Base-by-base conservation (phyloP, 1,140 invertebrate genomes). In the Proales similis region DNA sequence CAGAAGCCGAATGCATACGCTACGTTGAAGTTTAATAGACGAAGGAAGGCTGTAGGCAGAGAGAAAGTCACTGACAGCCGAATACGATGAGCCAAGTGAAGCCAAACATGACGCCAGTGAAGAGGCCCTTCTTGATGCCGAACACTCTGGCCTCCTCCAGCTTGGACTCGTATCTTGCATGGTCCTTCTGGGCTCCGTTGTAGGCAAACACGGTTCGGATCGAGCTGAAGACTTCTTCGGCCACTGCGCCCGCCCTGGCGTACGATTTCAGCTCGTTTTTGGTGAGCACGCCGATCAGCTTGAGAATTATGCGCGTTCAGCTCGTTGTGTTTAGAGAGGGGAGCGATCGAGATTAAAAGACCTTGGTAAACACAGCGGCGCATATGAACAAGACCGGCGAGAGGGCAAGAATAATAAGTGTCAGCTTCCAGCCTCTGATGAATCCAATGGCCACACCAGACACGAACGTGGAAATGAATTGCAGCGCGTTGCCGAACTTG, bases 401-500 rank as follows among this genome's bases (percentile, higher is more conserved):
- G 2, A 72, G 68, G 6, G 74, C 67, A 7, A 72, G 42, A 27
- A 74, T 72, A 5, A 74, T 71, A 2, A 75, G 63, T 0, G 72
- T 70, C n/a, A 75, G 66, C 49, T 74, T 72, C 74, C 74, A 75
- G n/a, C 72, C 72, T 48, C 70, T 70, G 4, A 65, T 42, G 67
- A 75, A 75, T 2, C 71, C 72, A 6, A 68, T 65, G 24, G 69
- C 51, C 49, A 74, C 69, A 5, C 73, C 72, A 33, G 69, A 66
- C 4, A 74, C 9, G 57, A 69, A 72, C 2, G 66, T 65, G 17
- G 68, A 62, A 0, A 68, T 45, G 67, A 69, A 72, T 57, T 75
- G 73, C 9, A 86, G 70, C 66, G 90, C 85, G 48, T 85, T 83
- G 3, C 82, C 83, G 14, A 90, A 76, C 72, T 93, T 93, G 70